Base-by-base conservation (phyloP, 2,797 vertebrate species). In the Muraenolepis orangiensis region DNA sequence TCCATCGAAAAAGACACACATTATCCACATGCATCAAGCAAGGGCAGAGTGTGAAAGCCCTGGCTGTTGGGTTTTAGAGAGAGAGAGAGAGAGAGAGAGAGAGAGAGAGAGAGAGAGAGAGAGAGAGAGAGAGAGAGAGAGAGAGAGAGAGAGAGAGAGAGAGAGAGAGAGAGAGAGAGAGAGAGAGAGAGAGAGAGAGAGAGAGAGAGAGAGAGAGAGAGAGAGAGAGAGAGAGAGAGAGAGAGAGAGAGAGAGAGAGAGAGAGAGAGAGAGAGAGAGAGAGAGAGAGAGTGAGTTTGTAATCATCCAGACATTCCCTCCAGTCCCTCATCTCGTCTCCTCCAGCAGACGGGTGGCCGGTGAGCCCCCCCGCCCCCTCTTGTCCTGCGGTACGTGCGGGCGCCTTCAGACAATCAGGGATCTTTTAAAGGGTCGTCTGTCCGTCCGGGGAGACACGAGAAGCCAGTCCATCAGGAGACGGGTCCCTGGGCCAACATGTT, bases 1-100 rank as follows among this genome's bases (percentile, higher is more conserved):
- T 57, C 51, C 20, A 7, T n/a, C 23, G 18, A 31, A 30, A 31
- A 31, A 30, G 67, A 69, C 31, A 31, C 67, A 74, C 70, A 71
- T 79, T 77, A 74, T 70, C 70, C 75, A 78, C 28, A 26, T 70
- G 72, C 72, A 76, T 86, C 82, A 82, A 78, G 76, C 61, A 76
- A 74, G 75, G 77, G 79, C 69, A 75, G 82, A 77, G 76, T n/a
- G 5, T 57, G 51, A 57, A 14, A 20, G 42, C 42, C 42, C 51
- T 57, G 51, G 51, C 51, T 12, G 51, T 6, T n/a, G 51, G 51
- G 51, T 57, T 57, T n/a, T 20, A 12, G 51, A 34, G 3, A 34
- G 32, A 34, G 3, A 8, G 32, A 34, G 32, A n/a, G 32, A 34
- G 32, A 34, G 3, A 23, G 42, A 3, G 42, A n/a, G 46, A 57